Evolutionary conservation across 2,888 invertebrate species (phyloP), one percentile per base, ranked within the genome.

Genomic region (Ametastegia equiseti): DNA sequence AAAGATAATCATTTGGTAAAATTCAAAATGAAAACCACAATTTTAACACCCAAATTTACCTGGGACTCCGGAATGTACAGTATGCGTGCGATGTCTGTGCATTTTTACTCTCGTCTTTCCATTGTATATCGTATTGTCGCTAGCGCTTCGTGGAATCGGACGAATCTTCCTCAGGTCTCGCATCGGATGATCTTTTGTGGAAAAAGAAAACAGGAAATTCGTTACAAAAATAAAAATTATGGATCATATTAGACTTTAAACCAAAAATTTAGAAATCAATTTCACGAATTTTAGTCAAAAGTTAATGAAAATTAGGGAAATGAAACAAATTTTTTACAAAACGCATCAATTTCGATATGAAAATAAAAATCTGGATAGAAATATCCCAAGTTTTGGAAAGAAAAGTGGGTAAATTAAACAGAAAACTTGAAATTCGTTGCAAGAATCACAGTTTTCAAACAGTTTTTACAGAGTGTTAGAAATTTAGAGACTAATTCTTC

Each of bases 81-180:
- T 87, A 63, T 88, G 89, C 0, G 87, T 81, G 5, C 91, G 88
- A 73, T 86, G 88, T 81, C 89, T 88, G 6, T 89, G 88, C 23
- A 86, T 83, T 80, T 91, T 92, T 11, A 86, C 82, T 23, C 91
- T 88, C 50, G 87, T 81, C 84, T 91, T 92, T 11, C 88, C 88
- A 82, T 86, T 89, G 84, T 91, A 91, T 81, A 92, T 88, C 33
- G 86, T 91, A 78, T 92, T 92, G 84, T 92, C 92, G 83, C 92
- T 92, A 0, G 88, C 89, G 82, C 92, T 92, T 78, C 92, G 88
- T 65, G 91, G 91, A 81, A 92, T 83, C 39, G 87, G 89, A 73
- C 91, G 89, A 19, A 89, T 86, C 83, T 91, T 91, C 80, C 90
- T 85, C 11, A 88, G 84, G 36, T 91, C 91, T 77, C 89, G 87